These are phyloP conservation scores for Centropyge bicolor DNA, from an alignment of 2,797 vertebrate genomes.

Conservation along the genomic window DNA sequence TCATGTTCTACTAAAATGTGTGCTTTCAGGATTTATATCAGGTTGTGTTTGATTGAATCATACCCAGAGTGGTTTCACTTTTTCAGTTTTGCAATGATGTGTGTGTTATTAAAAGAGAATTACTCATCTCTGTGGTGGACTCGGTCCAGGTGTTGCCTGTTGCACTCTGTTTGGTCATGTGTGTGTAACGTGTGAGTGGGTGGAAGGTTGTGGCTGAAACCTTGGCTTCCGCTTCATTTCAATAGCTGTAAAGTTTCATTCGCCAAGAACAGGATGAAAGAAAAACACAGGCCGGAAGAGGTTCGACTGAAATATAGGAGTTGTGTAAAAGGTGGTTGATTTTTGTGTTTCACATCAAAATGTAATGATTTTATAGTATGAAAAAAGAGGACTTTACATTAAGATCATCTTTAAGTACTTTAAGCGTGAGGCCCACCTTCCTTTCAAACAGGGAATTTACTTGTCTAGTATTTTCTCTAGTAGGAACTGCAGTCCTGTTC, in stretches of 20 bases:
- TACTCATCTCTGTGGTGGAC: conserved; percentile 11
- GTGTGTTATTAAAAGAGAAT: background rate
- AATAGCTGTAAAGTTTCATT: conserved; percentile 13
- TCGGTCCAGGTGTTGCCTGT: conserved; percentile 40
- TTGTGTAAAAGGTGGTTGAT: background rate
- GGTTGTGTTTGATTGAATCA: background rate
- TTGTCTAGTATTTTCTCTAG: background rate
- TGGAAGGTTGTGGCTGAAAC: conserved; percentile 30
- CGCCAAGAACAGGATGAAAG: conserved; percentile 12
- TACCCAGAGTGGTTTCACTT: conserved; percentile 19
- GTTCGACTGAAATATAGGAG: background rate
- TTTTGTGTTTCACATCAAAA: too few relatives aligned
- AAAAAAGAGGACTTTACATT: background rate
- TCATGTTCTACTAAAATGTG: background rate
- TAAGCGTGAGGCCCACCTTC: too few relatives aligned
- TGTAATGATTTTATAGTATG: background rate
- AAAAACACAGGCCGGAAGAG: background rate
- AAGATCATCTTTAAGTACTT: background rate
- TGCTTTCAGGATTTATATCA: background rate
- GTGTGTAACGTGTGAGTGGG: conserved; percentile 43
- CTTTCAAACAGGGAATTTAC: background rate
- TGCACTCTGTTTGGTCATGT: conserved; percentile 36
- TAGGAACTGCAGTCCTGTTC: background rate
- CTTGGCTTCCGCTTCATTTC: conserved; percentile 11
- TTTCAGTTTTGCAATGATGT: conserved; percentile 5